These are phyloP conservation scores for Drosophila burlai DNA, from an alignment of 1,140 invertebrate genomes.

Conservation along the genomic window DNA sequence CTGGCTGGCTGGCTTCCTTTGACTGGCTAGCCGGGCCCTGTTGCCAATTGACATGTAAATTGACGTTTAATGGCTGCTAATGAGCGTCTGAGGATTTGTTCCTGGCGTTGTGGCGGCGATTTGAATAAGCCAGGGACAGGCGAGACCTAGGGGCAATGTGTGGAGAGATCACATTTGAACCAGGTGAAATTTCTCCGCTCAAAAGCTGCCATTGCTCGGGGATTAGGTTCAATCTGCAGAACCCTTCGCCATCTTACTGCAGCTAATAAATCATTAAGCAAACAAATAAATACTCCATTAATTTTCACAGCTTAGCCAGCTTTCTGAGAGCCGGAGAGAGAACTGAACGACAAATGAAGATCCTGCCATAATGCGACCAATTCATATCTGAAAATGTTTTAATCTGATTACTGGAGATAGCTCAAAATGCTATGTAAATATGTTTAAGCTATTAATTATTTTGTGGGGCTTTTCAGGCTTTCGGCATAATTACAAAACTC, in stretches of 20 bases:
- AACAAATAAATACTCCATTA: constrained; percentile 82
- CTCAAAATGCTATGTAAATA: constrained; percentile 68
- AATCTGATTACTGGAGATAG: constrained; percentile 70
- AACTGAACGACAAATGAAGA: constrained; percentile 34
- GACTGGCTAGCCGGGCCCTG: constrained; percentile 43
- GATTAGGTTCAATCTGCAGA: constrained; percentile 15
- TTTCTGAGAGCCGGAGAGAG: background rate
- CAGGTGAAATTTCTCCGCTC: constrained; percentile 29
- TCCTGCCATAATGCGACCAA: constrained; percentile 69
- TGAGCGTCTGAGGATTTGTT: constrained; percentile 82
- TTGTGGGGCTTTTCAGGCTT: constrained; percentile 58
- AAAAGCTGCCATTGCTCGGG: constrained; percentile 6
- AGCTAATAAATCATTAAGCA: constrained; percentile 77
- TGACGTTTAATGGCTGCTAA: constrained; percentile 84
- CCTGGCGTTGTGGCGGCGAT: constrained; percentile 19
- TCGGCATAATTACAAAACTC: constrained; percentile 61
- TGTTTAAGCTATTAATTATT: constrained; percentile 80
- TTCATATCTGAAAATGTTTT: constrained; percentile 73
- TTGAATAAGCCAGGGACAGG: constrained; percentile 41
- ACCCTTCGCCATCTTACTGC: constrained; percentile 35
- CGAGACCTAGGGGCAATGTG: background rate
- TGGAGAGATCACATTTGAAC: constrained; percentile 1
- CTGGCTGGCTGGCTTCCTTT: constrained; percentile 27
- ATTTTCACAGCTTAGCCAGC: constrained; percentile 74
- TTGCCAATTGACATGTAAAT: constrained; percentile 84